Percentiles rank a stretch among this genome's conserved stretches.
These are phyloP conservation scores for Aythya baeri DNA, from an alignment of 2,113 vertebrate genomes.

Conservation along the genomic window DNA sequence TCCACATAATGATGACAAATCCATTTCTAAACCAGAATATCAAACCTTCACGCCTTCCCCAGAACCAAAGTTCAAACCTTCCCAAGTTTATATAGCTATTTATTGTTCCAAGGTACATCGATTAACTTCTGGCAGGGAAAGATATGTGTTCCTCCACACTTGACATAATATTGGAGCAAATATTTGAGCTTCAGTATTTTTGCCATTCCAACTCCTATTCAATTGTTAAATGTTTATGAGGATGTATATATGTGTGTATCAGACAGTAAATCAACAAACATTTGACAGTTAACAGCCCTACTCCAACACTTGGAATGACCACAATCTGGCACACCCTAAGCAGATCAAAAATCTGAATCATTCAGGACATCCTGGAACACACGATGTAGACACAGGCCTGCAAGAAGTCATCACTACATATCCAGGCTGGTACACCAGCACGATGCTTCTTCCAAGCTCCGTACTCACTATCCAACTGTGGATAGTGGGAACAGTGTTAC, in stretches of 20 bases:
- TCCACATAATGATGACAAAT: neutral
- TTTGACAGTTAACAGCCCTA: neutral
- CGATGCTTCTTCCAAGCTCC: neutral
- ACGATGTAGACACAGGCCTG: neutral
- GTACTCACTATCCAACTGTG: neutral
- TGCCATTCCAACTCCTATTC: neutral
- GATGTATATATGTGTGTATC: neutral
- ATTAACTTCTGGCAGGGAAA: neutral
- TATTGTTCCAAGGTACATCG: neutral
- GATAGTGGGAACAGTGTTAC: neutral
- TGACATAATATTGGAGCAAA: neutral
- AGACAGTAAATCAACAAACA: neutral
- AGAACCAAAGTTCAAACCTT: neutral
- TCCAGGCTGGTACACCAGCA: neutral
- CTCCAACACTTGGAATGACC: neutral
- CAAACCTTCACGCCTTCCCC: neutral
- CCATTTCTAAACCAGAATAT: neutral
- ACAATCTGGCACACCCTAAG: neutral
- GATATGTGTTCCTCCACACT: neutral
- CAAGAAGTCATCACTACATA: neutral
- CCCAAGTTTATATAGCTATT: neutral
- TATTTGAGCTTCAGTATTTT: neutral
- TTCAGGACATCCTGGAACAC: neutral
- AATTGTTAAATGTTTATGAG: neutral
- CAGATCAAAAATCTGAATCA: neutral